Base-by-base conservation (phyloP, 1,140 invertebrate species). In the Melanaphis sacchari region DNA sequence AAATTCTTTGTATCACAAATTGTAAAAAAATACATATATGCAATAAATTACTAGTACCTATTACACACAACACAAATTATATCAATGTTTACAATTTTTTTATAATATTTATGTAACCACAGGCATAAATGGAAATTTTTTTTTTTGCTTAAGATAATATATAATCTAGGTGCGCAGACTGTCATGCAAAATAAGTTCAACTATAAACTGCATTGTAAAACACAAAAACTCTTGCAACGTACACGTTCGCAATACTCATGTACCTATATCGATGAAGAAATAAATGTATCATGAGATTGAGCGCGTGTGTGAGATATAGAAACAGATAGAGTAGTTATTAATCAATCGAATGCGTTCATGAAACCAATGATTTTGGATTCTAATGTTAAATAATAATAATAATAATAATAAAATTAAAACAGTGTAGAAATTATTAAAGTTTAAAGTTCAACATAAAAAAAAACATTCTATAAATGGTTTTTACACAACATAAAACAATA, bases 21-120 rank as follows among this genome's bases (percentile, higher is more conserved):
- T 43, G n/a, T 91, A 81, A 91, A 91, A 21, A 81, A 91, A 91
- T 41, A 41, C 66, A 43, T 38, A 46, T 81, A 82, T n/a, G 66
- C 90, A 43, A 81, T 81, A 49, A 36, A 81, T 26, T 91, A 91
- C 40, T 81, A 76, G 66, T 91, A 49, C 18, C 46, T 49, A 81
- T 46, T 81, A 31, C 36, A 90, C 26, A 54, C 4, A 21, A 24
- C 4, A 21, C 22, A 54, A 59, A n/a, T 90, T 31, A 54, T 41
- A 38, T 38, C n/a, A 36, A 88, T 31, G 40, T 40, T 59, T 24
- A 11, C 9, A 59, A 66, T 59, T 90, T 66, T 54, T 66, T 90
- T 41, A 66, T 43, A 66, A 66, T 15, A 8, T 88, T 38, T 24
- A 36, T 88, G 87, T 88, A 88, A 88, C 49, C 46, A 46, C 49